Base-by-base conservation (phyloP, 2,797 vertebrate species). In the Lepilemur ruficaudatus region DNA sequence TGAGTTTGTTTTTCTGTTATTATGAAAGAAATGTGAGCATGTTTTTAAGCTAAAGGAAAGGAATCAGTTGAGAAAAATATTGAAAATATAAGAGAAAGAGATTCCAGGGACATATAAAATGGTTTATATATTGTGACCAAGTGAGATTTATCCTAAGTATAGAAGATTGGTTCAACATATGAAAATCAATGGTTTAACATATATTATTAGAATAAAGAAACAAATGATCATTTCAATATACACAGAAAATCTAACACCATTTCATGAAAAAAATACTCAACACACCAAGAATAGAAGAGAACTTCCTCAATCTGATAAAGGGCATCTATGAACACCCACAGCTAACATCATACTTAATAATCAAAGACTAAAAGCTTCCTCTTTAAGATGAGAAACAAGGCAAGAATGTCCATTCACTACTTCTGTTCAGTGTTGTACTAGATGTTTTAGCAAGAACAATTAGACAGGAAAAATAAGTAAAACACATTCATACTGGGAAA, bases 381-480 rank as follows among this genome's bases (percentile, higher is more conserved):
- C 18, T 48, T n/a, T 63, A 69, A 89, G 18, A 83, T 57, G 59
- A 82, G 20, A 57, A 92, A 38, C 3, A 69, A 82, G 55, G 43
- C 8, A 86, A 38, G 5, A 35, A 69, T 5, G 1, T 10, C 50
- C 41, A 59, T 7, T 88, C 22, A 30, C 23, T 18, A 85, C 13
- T 72, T 88, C 11, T 63, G 55, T 28, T 90, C 25, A n/a, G 4
- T 65, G 17, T 63, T 41, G 2, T 25, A 17, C 17, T 78, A 46
- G 52, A 85, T 20, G 11, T 72, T 70, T 94, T 75, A 92, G 82
- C 55, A 55, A 79, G 2, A 23, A 35, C 5, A 65, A 38, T 48
- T 48, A 75, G 22, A 5, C 17, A 83, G 91, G 48, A 91, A 72
- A 95, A 91, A 73, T 20, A 95, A 72, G 55, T 67, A 80, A 93